Evolutionary conservation across 2,888 invertebrate species (phyloP).

Genomic region (Molorchus minor): DNA sequence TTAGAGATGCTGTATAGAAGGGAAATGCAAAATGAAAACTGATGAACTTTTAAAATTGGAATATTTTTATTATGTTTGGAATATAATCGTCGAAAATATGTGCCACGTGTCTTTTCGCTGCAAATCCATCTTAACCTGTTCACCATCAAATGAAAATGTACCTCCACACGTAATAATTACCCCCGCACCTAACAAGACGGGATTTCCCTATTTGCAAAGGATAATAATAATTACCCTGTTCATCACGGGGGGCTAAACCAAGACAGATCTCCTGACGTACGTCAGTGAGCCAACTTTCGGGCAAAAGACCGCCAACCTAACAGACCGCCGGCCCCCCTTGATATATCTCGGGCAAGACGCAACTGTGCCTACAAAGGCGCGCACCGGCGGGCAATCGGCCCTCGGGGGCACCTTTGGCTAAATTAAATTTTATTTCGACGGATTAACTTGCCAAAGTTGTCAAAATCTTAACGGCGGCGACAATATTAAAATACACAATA

Average conservation of each 20-base stretch:
- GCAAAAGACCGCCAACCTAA: constrained; percentile 12
- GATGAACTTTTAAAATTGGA: too few species aligned
- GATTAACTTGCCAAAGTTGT: constrained; percentile 53
- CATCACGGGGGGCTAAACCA: constrained; percentile 36
- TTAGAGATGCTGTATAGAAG: too few species aligned
- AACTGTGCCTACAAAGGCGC: constrained; percentile 34
- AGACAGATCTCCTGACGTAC: constrained; percentile 33
- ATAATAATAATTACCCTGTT: constrained; percentile 38
- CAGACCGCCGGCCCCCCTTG: constrained; percentile 27
- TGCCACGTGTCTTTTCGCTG: too few species aligned
- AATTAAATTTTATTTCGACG: constrained; percentile 54
- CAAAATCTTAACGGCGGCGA: constrained; percentile 51
- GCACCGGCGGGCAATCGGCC: constrained; percentile 44
- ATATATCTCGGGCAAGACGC: constrained; percentile 31
- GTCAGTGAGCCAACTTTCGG: constrained; percentile 16
- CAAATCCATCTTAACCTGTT: too few species aligned
- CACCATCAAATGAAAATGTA: constrained; percentile 20
- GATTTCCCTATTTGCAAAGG: constrained; percentile 27
- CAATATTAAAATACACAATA: constrained; percentile 42
- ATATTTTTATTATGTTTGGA: too few species aligned
- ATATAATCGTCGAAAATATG: too few species aligned
- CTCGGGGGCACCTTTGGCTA: constrained; percentile 47
- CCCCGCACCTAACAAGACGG: constrained; percentile 21
- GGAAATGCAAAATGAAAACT: too few species aligned
- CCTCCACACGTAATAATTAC: constrained; percentile 22